Evolutionary conservation across 2,888 invertebrate genomes (phyloP), one percentile per base, ranked within the genome.

Genomic region (Drepana falcataria): DNA sequence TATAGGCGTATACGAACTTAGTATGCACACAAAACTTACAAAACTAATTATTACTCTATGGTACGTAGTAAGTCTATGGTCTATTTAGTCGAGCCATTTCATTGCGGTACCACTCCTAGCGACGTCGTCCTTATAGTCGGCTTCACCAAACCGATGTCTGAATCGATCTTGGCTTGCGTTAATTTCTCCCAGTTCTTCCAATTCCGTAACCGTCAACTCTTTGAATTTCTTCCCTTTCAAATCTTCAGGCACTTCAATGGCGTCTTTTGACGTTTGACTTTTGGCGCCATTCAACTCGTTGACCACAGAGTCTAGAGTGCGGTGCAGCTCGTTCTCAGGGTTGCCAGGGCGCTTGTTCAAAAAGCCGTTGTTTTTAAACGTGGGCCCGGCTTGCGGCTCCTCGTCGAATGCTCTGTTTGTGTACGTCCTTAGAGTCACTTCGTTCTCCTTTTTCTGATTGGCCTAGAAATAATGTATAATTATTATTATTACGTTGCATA

Each of bases 151-250:
- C 35, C 83, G 69, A 64, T 86, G 74, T 7, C 90, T 68, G 63
- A 89, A 88, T 35, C 90, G 66, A 51, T 88, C 87, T 64, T 88
- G 75, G 48, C 60, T 81, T 0, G 85, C 83, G 55, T 81, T 86
- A 0, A 90, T 70, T 55, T 82, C 74, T 0, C 81, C 87, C 35
- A 85, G 69, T 5, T 84, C 77, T n/a, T 84, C 71, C 7, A 90
- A 63, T 57, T 91, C 84, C 0, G 62, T 65, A 0, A 72, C 79
- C 0, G 80, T 72, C 0, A 90, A 64, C 55, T 91, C 87, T 35
- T 78, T 87, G 21, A 84, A 81, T 53, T 73, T 77, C 48, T 77
- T 87, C 0, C 85, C 85, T 66, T 85, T 85, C 0, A 85, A 58
- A 3, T 69, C 67, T 61, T 82, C 81, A 0, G 81, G 81, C 2